A percentile compares a stretch with the other conserved stretches of the same genome.
Evolutionary conservation across 2,888 invertebrate species (phyloP).

Genomic region (Nebria salina): DNA sequence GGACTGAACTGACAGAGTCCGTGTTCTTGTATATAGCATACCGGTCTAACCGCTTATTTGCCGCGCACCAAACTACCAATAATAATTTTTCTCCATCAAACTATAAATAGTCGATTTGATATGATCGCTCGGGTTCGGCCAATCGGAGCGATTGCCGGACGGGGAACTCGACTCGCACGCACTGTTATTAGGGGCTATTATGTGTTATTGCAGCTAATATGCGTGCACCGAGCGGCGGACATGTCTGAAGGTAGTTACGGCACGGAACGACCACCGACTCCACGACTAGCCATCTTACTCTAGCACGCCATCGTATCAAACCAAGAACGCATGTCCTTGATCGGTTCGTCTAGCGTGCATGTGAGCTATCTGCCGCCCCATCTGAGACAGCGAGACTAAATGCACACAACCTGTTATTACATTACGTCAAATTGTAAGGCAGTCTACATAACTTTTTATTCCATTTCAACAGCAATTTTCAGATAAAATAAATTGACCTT

Average conservation of each 20-base stretch:
- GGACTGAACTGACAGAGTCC: slow-evolving; percentile 49
- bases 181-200: slow-evolving; percentile 64
- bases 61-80: slow-evolving; percentile 60
- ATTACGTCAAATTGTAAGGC: slow-evolving; percentile 58
- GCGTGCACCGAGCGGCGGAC: slow-evolving; percentile 56
- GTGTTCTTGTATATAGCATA: slow-evolving; percentile 49
- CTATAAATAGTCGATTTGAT: slow-evolving; percentile 63
- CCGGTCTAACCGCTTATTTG: slow-evolving; percentile 59
- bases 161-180: slow-evolving; percentile 54
- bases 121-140: slow-evolving; percentile 59
- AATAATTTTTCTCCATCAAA: slow-evolving; percentile 63
- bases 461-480: slow-evolving; percentile 52
- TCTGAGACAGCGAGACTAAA: slow-evolving; percentile 57
- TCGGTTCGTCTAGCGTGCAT: slow-evolving; percentile 49
- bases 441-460: slow-evolving; percentile 50
- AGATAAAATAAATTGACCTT: slow-evolving; percentile 51
- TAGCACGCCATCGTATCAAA: neutral
- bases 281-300: slow-evolving; percentile 23
- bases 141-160: slow-evolving; percentile 56
- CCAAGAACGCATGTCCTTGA: neutral
- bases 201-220: slow-evolving; percentile 63
- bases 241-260: slow-evolving; percentile 47
- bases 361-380: slow-evolving; percentile 59
- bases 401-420: slow-evolving; percentile 58
- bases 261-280: slow-evolving; percentile 3